Percentiles rank a stretch among this genome's conserved stretches.
Conservation (phyloP, 2,888 invertebrate species). For the Apodemia duryi region DNA sequence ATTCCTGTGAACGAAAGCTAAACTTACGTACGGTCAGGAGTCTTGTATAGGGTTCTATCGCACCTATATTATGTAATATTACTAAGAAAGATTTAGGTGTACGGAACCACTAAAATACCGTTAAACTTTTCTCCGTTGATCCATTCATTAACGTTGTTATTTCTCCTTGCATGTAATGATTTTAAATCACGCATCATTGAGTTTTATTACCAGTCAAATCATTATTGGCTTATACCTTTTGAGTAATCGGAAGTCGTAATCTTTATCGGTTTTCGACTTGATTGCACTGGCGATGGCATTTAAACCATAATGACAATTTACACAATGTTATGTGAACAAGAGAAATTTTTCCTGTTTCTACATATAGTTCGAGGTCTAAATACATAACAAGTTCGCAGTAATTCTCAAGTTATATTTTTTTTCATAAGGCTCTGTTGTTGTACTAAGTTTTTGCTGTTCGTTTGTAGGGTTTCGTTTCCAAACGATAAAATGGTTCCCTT, state of each 20-base stretch:
- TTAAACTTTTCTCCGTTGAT: neutral
- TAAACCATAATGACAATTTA: neutral
- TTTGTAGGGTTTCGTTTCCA: no score
- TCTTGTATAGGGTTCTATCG: no score
- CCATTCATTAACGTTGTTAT: neutral
- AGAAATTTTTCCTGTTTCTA: constrained; percentile 9
- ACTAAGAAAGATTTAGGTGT: no score
- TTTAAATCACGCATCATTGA: constrained; percentile 12
- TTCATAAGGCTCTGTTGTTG: no score
- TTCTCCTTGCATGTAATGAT: constrained; percentile 11
- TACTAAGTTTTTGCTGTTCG: no score
- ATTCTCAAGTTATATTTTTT: no score
- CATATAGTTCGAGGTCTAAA: neutral
- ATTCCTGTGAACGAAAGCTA: no score
- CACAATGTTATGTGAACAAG: neutral
- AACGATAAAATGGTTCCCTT: no score
- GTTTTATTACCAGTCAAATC: constrained; percentile 6
- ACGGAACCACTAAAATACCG: neutral
- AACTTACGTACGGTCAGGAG: no score
- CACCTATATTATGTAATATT: no score
- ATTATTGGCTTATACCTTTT: constrained; percentile 6
- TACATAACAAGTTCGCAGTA: neutral
- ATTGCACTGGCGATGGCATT: neutral
- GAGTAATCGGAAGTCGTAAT: constrained; percentile 15
- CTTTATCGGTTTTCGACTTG: constrained; percentile 11